phyloP scores from a whole-genome alignment of 1,140 invertebrate genomes.

The Phymorhynchus buccinoides region DNA sequence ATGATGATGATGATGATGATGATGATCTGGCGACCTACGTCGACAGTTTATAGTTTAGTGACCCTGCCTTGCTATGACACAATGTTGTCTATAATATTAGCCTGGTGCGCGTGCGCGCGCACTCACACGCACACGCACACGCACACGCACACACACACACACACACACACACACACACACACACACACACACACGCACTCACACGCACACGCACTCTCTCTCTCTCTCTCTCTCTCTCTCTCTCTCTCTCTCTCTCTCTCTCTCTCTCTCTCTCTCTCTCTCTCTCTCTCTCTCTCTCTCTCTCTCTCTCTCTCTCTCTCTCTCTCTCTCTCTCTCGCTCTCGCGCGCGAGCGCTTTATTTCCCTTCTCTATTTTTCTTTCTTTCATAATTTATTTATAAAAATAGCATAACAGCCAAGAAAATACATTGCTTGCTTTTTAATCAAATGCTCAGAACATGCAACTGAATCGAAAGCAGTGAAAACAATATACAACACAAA shows the following conservation, averaged over 20 bases:
- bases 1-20: too few species aligned
- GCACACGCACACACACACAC: slow-evolving; percentile 4
- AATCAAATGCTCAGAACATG: too few species aligned
- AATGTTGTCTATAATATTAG: too few species aligned
- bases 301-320: background rate
- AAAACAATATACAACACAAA: too few species aligned
- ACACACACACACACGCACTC: slow-evolving; percentile 4
- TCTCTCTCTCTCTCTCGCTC: too few species aligned
- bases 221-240: slow-evolving; percentile 24
- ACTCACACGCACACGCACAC: background rate
- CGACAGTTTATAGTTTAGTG: too few species aligned
- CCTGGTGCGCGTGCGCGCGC: background rate
- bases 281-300: background rate
- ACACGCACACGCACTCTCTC: slow-evolving; percentile 20
- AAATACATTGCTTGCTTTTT: too few species aligned
- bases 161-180: background rate
- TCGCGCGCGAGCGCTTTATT: background rate
- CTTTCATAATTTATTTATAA: background rate
- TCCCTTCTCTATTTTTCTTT: background rate
- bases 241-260: background rate
- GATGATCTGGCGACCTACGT: too few species aligned
- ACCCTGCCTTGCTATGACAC: too few species aligned
- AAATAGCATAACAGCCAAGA: background rate
- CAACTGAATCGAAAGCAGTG: too few species aligned
- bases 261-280: background rate